Percentiles rank a stretch among this genome's conserved stretches.
Evolutionary conservation across 2,797 vertebrate species (phyloP).

Genomic region (Gambusia yucatana): DNA sequence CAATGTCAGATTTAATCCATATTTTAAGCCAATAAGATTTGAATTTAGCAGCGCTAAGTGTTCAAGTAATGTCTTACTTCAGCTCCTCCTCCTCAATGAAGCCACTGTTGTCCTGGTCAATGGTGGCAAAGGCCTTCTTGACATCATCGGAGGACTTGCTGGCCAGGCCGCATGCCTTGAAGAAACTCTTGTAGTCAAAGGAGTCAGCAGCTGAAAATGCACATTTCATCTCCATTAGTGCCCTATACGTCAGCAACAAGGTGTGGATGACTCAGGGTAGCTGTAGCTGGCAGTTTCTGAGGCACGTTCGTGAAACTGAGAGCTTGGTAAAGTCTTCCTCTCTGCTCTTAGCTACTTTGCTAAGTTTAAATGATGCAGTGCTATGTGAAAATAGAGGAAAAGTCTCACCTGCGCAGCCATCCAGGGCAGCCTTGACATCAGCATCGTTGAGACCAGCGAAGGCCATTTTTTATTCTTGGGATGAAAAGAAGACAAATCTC

Average conservation of each 20-base stretch:
- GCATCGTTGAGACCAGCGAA: slow-evolving; percentile 81
- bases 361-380: neutral
- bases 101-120: slow-evolving; percentile 84
- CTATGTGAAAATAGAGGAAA: neutral
- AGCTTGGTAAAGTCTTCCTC: slow-evolving; percentile 1
- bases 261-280: slow-evolving; percentile 22
- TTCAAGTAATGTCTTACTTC: slow-evolving; percentile 74
- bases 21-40: slow-evolving; percentile 5
- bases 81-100: slow-evolving; percentile 87
- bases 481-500: slow-evolving; percentile 28
- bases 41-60: slow-evolving; percentile 15
- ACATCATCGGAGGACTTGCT: slow-evolving; percentile 80
- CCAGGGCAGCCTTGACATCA: slow-evolving; percentile 82
- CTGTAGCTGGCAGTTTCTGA: slow-evolving; percentile 8
- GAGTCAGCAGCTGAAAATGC: slow-evolving; percentile 78
- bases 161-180: slow-evolving; percentile 81
- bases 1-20: slow-evolving; percentile 7
- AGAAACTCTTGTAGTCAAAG: slow-evolving; percentile 86
- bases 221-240: slow-evolving; percentile 31
- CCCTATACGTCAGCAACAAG: neutral
- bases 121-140: slow-evolving; percentile 81
- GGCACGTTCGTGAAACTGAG: slow-evolving; percentile 3
- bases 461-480: slow-evolving; percentile 80
- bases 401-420: slow-evolving; percentile 82
- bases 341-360: neutral